Evolutionary conservation across 2,888 invertebrate species (phyloP), one percentile per base, ranked within the genome.

Genomic region (Microdon myrmicae): DNA sequence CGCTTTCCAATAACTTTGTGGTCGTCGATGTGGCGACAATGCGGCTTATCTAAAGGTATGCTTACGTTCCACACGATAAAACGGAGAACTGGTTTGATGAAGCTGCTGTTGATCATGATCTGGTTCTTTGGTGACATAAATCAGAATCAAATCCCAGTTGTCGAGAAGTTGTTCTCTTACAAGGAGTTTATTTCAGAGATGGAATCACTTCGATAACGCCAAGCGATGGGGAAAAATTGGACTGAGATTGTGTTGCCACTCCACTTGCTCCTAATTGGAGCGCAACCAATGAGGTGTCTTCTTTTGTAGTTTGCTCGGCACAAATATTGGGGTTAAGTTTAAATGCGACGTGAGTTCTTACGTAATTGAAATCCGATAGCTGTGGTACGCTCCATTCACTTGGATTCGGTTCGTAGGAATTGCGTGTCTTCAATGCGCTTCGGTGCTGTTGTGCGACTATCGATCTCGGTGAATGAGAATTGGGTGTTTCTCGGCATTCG

Each of bases 201-300:
- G n/a, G n/a, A n/a, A n/a, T n/a, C n/a, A n/a, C n/a, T n/a, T n/a
- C n/a, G n/a, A n/a, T n/a, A n/a, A n/a, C n/a, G n/a, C n/a, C n/a
- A n/a, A n/a, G n/a, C n/a, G n/a, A n/a, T n/a, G n/a, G n/a, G n/a
- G n/a, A n/a, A n/a, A n/a, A n/a, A n/a, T n/a, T n/a, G n/a, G n/a
- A n/a, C n/a, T n/a, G n/a, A n/a, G n/a, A n/a, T n/a, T 31, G 43
- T 22, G 32, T 26, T 47, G 59, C 39, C 56, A 44, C 55, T 45
- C 49, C 44, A 38, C 60, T 49, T 54, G 26, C 51, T 45, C 26
- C 47, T 51, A 58, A 64, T 64, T 58, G 64, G 64, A 64, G 64
- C 64, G 64, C 51, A 58, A 53, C 64, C 58, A 64, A 58, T 64
- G 56, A 53, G 58, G 64, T 64, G 64, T 58, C 64, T 64, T 64